A percentile compares a stretch with the other conserved stretches of the same genome.
Evolutionary conservation across 2,113 vertebrate species (phyloP).

Genomic region (Ctenodactylus gundi): DNA sequence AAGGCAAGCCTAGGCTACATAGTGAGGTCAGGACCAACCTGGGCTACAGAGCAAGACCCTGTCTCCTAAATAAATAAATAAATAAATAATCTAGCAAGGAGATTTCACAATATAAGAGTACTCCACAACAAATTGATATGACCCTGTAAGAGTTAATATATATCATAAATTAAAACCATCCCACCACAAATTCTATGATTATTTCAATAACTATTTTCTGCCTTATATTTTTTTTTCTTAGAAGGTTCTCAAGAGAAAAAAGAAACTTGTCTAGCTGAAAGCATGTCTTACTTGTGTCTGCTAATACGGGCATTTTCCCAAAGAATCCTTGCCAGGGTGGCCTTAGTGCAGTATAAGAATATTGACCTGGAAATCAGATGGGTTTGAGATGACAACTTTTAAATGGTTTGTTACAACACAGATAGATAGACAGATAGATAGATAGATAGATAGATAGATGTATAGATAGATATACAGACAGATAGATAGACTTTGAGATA

Average conservation of each 20-base stretch:
- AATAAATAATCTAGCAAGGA: conserved; percentile 5
- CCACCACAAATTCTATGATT: neutral
- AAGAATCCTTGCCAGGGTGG: neutral
- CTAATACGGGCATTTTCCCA: neutral
- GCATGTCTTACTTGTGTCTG: neutral
- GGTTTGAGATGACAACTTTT: neutral
- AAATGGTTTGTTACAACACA: neutral
- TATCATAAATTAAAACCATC: neutral
- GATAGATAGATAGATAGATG: too few species aligned
- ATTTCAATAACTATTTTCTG: neutral
- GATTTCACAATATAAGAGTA: neutral
- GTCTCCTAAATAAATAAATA: too few species aligned
- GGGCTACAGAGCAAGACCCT: too few species aligned
- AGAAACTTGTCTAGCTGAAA: neutral
- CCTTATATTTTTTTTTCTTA: neutral
- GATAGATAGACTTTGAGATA: too few species aligned
- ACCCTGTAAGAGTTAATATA: neutral
- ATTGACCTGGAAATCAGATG: neutral
- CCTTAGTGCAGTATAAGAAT: neutral
- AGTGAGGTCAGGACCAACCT: too few species aligned
- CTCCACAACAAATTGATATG: neutral
- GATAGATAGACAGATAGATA: too few species aligned
- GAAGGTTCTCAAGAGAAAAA: neutral
- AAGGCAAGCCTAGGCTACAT: too few species aligned
- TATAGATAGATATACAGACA: too few species aligned